Evolutionary conservation across 2,797 vertebrate species (phyloP).

Genomic region (Spondyliosoma cantharus): DNA sequence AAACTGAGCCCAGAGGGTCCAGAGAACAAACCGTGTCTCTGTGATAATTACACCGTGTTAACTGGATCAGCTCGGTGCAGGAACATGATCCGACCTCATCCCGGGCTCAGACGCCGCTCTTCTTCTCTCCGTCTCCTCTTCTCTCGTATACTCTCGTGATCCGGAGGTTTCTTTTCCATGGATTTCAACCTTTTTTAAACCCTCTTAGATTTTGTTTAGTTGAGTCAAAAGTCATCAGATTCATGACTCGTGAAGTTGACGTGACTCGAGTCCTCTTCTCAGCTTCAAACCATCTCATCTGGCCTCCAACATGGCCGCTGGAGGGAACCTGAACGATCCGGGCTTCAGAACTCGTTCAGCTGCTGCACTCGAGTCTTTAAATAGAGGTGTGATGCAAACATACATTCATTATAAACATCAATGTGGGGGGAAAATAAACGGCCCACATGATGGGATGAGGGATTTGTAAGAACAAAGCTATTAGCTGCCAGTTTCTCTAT

Average conservation of each 20-base stretch:
- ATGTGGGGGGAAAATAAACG: not conserved
- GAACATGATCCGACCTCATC: not conserved
- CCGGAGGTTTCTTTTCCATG: not conserved
- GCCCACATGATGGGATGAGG: constrained; percentile 9
- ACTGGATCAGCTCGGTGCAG: too few species aligned
- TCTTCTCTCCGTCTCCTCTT: not conserved
- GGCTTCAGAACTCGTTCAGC: not conserved
- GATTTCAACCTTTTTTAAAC: too few species aligned
- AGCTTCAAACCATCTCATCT: not conserved
- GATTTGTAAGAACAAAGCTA: constrained; percentile 37
- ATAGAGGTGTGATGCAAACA: not conserved
- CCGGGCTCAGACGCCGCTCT: not conserved
- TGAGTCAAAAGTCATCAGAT: not conserved
- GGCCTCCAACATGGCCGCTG: not conserved
- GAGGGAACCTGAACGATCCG: not conserved
- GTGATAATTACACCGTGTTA: too few species aligned
- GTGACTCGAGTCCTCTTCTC: not conserved
- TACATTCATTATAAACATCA: constrained; percentile 6
- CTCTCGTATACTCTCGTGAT: too few species aligned
- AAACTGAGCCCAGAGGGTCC: too few species aligned
- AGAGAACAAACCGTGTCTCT: too few species aligned
- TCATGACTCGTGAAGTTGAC: not conserved
- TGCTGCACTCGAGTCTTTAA: not conserved
- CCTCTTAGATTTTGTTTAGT: too few species aligned
- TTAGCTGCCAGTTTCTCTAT: not conserved